Evolutionary conservation across 2,888 invertebrate species (phyloP), one percentile per base, ranked within the genome.

Genomic region (Heterodera filipjevi): DNA sequence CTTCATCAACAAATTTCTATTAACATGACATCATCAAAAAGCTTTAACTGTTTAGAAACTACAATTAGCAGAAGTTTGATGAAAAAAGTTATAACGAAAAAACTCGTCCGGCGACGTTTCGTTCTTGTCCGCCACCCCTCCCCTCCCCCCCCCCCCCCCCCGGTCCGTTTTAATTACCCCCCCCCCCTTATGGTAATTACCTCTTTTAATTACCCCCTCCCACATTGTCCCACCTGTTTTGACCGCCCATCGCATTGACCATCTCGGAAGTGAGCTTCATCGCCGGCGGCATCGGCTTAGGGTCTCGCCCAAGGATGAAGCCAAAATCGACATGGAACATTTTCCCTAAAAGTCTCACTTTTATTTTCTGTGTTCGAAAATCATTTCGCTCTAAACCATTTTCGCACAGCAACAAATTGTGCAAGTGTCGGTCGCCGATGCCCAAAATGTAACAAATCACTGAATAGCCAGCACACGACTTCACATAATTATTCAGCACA

Each of bases 211-310:
- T n/a, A 6, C 16, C 5, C n/a, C 22, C 35, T 8, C 5, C 32
- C 68, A 32, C 22, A 27, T 68, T 27, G 2, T 27, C 64, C 22
- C 30, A 80, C 80, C 80, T 80, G 44, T 76, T 71, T 49, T 81
- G 81, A 2, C 91, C 91, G 33, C 91, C 91, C 90, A 91, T 90
- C 0, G 95, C 86, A 89, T 98, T 97, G 32, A 99, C 95, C 98
- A 99, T 99, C 92, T 99, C 98, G 90, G 94, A 94, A 90, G 95
- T 96, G 66, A 99, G 92, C 91, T 97, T 98, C 96, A 99, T 99
- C 10, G 98, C 97, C 19, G 99, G 97, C 1, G 98, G 98, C 90
- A 98, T 92, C 1, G 97, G 97, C 90, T 99, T 99, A 5, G 99
- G 99, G 91, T 99, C 99, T 70, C 97, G 77, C 49, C 89, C 99